Conservation (phyloP, 2,888 invertebrate species). For the Tenthredo livida region DNA sequence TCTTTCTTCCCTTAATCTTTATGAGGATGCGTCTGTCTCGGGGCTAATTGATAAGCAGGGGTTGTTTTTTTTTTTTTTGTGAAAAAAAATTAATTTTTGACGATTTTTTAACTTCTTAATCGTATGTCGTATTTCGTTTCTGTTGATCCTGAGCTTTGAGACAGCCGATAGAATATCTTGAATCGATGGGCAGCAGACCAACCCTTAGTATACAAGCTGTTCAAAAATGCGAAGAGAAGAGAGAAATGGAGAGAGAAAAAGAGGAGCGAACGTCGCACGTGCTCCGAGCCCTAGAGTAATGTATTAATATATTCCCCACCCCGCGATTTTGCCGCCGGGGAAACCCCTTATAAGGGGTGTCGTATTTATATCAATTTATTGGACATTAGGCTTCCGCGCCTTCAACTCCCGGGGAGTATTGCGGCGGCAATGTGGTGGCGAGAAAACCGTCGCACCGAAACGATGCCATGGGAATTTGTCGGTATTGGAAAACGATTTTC, state of each 20-base stretch:
- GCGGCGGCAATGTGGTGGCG: conserved; percentile 52
- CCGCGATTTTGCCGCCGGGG: conserved; percentile 20
- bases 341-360: conserved; percentile 52
- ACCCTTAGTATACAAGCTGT: conserved; percentile 30
- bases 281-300: conserved; percentile 54
- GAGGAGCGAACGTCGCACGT: conserved; percentile 48
- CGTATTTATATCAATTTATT: conserved; percentile 57
- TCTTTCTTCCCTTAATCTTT: background rate
- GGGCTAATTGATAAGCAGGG: background rate
- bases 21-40: background rate
- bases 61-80: background rate
- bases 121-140: background rate
- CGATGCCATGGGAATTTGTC: conserved; percentile 56
- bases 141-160: background rate
- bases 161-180: background rate
- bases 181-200: conserved; percentile 22
- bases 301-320: conserved; percentile 56
- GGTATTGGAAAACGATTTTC: conserved; percentile 56
- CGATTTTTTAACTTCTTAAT: background rate
- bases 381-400: conserved; percentile 55
- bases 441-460: conserved; percentile 43
- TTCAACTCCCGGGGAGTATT: conserved; percentile 45
- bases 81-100: background rate
- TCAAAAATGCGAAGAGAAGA: conserved; percentile 39
- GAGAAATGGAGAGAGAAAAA: background rate